phyloP scores from a whole-genome alignment of 2,888 invertebrate genomes.

The Orthonychiurus folsomi region DNA sequence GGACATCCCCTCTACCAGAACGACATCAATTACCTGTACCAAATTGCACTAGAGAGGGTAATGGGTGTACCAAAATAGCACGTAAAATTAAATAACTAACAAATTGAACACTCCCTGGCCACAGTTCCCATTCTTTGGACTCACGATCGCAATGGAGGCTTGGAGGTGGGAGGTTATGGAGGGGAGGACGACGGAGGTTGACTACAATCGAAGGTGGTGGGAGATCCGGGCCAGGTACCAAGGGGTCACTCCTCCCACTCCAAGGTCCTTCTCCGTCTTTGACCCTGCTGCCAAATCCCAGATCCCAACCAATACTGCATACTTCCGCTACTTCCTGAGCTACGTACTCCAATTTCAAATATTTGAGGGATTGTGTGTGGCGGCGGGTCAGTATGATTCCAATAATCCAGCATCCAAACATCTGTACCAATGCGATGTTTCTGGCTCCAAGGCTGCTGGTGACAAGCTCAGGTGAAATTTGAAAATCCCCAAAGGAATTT shows the following conservation, averaged over 20 bases:
- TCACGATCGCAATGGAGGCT: conserved; percentile 42
- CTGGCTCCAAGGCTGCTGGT: conserved; percentile 44
- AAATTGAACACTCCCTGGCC: conserved; percentile 12
- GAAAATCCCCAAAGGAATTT: neutral
- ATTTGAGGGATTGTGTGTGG: conserved; percentile 45
- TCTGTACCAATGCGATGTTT: conserved; percentile 46
- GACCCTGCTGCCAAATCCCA: conserved; percentile 45
- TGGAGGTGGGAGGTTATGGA: conserved; percentile 43
- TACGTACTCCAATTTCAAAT: conserved; percentile 48
- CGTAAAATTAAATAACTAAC: neutral
- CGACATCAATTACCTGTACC: conserved; percentile 42
- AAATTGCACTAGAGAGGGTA: conserved; percentile 41
- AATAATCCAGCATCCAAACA: conserved; percentile 7
- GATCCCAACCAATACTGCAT: conserved; percentile 40
- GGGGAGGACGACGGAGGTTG: conserved; percentile 31
- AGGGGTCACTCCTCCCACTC: conserved; percentile 37
- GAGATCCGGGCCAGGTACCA: conserved; percentile 34
- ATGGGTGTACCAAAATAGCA: conserved; percentile 20
- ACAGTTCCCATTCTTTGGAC: conserved; percentile 42
- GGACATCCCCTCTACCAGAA: conserved; percentile 14
- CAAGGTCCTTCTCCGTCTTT: conserved; percentile 40
- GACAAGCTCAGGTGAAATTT: conserved; percentile 41
- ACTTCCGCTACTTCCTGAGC: conserved; percentile 46
- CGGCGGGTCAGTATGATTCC: conserved; percentile 43
- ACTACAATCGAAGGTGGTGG: conserved; percentile 43